Conservation (phyloP, 2,797 vertebrate species). For the Lacerta viridis region DNA sequence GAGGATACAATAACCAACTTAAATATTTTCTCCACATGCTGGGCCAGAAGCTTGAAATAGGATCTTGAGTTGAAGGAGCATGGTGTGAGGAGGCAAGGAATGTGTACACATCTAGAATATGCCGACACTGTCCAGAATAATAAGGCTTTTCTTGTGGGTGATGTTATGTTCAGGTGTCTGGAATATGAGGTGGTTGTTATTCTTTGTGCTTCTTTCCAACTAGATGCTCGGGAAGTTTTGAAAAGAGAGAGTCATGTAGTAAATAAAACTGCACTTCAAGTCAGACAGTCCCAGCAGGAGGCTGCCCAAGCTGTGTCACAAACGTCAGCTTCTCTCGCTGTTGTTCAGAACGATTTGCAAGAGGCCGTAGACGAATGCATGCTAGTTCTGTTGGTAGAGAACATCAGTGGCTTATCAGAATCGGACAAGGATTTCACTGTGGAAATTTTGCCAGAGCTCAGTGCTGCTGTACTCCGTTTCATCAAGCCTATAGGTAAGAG, state of each 20-base stretch:
- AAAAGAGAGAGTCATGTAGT: slow-evolving; percentile 32
- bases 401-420: slow-evolving; percentile 69
- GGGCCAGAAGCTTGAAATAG: background rate
- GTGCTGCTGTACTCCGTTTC: slow-evolving; percentile 76
- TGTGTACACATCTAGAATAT: background rate
- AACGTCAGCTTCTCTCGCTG: slow-evolving; percentile 44
- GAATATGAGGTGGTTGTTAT: background rate
- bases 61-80: background rate
- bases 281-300: slow-evolving; percentile 29
- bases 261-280: slow-evolving; percentile 51
- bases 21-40: background rate
- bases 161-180: background rate
- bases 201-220: slow-evolving; percentile 28
- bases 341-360: slow-evolving; percentile 74
- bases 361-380: slow-evolving; percentile 10
- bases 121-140: background rate
- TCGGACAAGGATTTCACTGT: slow-evolving; percentile 74
- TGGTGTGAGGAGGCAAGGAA: background rate
- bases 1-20: background rate
- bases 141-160: background rate
- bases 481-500: slow-evolving; percentile 74
- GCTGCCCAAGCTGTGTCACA: background rate
- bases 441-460: slow-evolving; percentile 78
- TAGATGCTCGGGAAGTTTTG: slow-evolving; percentile 72
- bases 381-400: slow-evolving; percentile 78